Conservation (phyloP, 2,888 invertebrate species). For the Unio delphinus region DNA sequence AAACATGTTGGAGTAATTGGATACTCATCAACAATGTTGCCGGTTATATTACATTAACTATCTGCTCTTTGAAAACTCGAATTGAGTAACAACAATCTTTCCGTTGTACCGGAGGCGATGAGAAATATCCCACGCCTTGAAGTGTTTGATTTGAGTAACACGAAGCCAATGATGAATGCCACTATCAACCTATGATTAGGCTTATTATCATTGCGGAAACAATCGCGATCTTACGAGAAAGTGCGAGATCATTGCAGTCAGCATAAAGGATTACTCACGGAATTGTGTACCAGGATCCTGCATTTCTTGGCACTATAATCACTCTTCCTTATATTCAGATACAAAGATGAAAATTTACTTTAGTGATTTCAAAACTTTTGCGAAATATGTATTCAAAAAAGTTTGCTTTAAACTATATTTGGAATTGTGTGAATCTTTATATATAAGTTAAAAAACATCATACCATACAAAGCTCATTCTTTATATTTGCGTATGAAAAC, state of each 20-base stretch:
- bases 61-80: constrained; percentile 13
- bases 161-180: constrained; percentile 23
- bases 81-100: constrained; percentile 22
- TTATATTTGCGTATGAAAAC: too few species aligned
- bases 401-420: too few species aligned
- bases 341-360: too few species aligned
- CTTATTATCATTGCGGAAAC: constrained; percentile 26
- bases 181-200: constrained; percentile 31
- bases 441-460: too few species aligned
- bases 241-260: constrained; percentile 18
- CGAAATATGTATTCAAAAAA: too few species aligned
- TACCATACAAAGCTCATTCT: too few species aligned
- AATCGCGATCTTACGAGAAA: constrained; percentile 21
- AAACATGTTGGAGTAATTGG: constrained; percentile 29
- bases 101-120: constrained; percentile 33
- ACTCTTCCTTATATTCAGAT: too few species aligned
- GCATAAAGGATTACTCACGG: constrained; percentile 14
- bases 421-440: too few species aligned
- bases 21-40: constrained; percentile 31
- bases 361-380: too few species aligned
- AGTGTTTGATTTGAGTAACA: constrained; percentile 11
- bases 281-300: constrained; percentile 1
- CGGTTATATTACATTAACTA: constrained; percentile 33
- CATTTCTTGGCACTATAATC: too few species aligned
- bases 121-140: constrained; percentile 17